phyloP scores from a whole-genome alignment of 2,113 vertebrate species.

The Pimephales promelas region DNA sequence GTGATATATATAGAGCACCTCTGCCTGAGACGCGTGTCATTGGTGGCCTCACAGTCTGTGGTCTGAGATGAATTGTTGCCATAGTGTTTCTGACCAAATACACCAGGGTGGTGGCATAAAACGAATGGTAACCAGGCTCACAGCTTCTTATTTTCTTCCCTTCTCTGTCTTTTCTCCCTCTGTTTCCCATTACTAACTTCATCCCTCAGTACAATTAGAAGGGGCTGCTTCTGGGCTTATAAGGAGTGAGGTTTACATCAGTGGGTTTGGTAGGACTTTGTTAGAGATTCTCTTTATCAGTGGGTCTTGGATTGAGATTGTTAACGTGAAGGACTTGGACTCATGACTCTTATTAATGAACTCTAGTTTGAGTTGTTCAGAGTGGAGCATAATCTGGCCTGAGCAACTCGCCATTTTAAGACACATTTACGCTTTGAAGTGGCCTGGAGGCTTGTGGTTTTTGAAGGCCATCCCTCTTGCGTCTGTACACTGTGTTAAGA shows the following conservation, averaged over 20 bases:
- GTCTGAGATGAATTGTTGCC: slow-evolving; percentile 47
- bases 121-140: neutral
- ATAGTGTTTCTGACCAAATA: slow-evolving; percentile 44
- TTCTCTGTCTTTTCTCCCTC: slow-evolving; percentile 28
- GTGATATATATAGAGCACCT: slow-evolving; percentile 50
- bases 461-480: slow-evolving; percentile 31
- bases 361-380: neutral
- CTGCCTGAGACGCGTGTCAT: slow-evolving; percentile 44
- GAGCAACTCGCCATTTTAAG: slow-evolving; percentile 18
- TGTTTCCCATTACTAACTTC: slow-evolving; percentile 52
- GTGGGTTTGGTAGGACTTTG: neutral
- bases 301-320: slow-evolving; percentile 2
- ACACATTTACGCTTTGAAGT: slow-evolving; percentile 27
- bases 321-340: neutral
- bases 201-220: slow-evolving; percentile 31
- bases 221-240: neutral
- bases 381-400: neutral
- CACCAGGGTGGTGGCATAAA: slow-evolving; percentile 47
- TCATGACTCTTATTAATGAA: neutral
- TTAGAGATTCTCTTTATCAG: neutral
- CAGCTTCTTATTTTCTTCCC: slow-evolving; percentile 32
- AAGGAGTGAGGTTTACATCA: slow-evolving; percentile 26
- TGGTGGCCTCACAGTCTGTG: slow-evolving; percentile 48
- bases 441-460: slow-evolving; percentile 38
- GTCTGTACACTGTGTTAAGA: slow-evolving; percentile 28